A percentile compares a stretch with the other conserved stretches of the same genome.
Conservation (phyloP, 2,888 invertebrate genomes). For the Hemistola chrysoprasaria region DNA sequence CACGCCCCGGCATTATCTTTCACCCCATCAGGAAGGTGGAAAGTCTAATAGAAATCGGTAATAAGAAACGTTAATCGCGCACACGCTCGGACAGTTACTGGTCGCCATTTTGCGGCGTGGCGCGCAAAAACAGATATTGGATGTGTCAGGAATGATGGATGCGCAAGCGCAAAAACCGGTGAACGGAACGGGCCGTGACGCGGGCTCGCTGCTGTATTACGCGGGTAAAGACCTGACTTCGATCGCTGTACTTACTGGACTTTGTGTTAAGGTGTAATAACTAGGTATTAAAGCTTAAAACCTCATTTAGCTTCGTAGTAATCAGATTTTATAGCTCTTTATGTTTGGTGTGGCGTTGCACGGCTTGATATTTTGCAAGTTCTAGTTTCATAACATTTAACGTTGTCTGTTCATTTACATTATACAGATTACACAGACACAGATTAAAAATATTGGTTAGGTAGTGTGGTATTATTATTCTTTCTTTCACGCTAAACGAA, state of each 20-base stretch:
- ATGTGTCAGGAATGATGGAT: constrained; percentile 81
- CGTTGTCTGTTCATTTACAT: no score
- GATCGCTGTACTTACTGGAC: no score
- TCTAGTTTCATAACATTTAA: no score
- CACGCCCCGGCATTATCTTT: constrained; percentile 78
- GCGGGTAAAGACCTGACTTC: constrained; percentile 11
- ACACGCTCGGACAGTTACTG: constrained; percentile 64
- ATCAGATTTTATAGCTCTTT: no score
- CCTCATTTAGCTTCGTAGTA: no score
- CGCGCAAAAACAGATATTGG: constrained; percentile 77
- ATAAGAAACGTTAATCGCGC: constrained; percentile 76
- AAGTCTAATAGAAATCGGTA: constrained; percentile 80
- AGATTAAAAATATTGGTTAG: no score
- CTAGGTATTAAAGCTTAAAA: no score
- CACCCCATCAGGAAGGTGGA: constrained; percentile 78
- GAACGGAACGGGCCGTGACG: constrained; percentile 69
- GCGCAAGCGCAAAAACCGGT: constrained; percentile 66
- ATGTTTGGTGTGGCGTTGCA: no score
- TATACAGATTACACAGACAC: no score
- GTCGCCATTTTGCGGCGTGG: constrained; percentile 55
- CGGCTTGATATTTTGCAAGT: no score
- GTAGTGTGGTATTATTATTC: no score
- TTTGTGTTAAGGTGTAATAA: neutral
- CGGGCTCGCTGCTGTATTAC: constrained; percentile 29
- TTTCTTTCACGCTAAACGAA: no score